These are phyloP conservation scores for Helleia helle DNA, from an alignment of 2,888 invertebrate genomes.

Conservation along the genomic window DNA sequence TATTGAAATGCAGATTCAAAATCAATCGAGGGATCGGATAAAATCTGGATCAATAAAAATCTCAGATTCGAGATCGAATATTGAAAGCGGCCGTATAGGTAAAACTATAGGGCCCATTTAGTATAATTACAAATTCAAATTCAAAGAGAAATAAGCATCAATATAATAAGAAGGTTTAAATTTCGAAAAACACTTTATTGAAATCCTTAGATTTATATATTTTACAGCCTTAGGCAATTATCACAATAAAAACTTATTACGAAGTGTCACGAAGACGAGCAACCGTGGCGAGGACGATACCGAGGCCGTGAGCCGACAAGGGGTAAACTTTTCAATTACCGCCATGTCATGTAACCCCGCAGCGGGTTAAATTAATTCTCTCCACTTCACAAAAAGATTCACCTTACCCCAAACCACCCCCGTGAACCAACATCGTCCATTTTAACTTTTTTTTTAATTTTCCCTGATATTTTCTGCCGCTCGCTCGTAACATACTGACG, in stretches of 20 bases:
- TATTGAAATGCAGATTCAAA: no score
- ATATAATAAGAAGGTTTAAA: no score
- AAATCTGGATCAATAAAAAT: no score
- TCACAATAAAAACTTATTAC: constrained; percentile 30
- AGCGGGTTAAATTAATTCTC: constrained; percentile 75
- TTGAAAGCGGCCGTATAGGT: no score
- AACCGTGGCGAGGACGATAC: constrained; percentile 38
- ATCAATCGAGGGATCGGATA: no score
- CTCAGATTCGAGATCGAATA: no score
- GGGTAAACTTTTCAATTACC: constrained; percentile 75
- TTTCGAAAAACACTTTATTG: no score
- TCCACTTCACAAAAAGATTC: constrained; percentile 74
- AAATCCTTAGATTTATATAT: neutral
- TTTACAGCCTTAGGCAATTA: constrained; percentile 15
- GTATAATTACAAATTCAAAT: no score
- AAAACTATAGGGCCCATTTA: no score
- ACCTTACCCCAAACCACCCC: constrained; percentile 49
- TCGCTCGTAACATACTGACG: constrained; percentile 68
- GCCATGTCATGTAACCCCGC: constrained; percentile 72
- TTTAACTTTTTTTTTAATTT: constrained; percentile 47
- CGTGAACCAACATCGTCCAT: constrained; percentile 52
- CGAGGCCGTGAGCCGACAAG: constrained; percentile 58
- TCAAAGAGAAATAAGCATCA: no score
- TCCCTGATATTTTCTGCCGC: constrained; percentile 43
- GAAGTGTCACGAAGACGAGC: constrained; percentile 41